These are phyloP conservation scores for Eupleurogrammus muticus DNA, from an alignment of 2,797 vertebrate genomes.

Conservation along the genomic window DNA sequence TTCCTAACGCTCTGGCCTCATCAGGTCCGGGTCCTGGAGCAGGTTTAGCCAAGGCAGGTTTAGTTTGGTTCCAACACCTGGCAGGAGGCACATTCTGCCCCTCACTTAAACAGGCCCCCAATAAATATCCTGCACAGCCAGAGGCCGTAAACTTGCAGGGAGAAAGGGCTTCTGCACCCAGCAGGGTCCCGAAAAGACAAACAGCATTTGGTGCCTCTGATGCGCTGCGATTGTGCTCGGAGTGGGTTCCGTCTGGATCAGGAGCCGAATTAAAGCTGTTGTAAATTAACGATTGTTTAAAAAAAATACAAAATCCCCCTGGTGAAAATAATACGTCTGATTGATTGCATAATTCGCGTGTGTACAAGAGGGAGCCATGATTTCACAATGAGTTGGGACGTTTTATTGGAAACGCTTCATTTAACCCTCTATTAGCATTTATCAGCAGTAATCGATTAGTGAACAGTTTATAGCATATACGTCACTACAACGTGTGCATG, in stretches of 20 bases:
- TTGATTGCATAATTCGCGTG: conserved; percentile 13
- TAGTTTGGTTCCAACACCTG: conserved; percentile 73
- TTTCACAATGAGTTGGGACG: conserved; percentile 12
- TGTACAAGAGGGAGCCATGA: conserved; percentile 15
- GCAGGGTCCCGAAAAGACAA: conserved; percentile 71
- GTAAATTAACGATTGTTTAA: conserved; percentile 51
- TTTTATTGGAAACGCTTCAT: conserved; percentile 2
- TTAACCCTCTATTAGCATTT: neutral
- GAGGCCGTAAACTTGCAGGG: conserved; percentile 78
- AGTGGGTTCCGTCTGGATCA: conserved; percentile 71
- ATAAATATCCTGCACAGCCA: conserved; percentile 85
- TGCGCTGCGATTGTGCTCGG: conserved; percentile 47
- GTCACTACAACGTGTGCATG: neutral
- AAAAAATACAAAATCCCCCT: conserved; percentile 26
- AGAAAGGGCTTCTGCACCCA: conserved; percentile 70
- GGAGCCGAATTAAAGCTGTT: conserved; percentile 59
- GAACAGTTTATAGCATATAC: neutral
- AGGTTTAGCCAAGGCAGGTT: conserved; percentile 38
- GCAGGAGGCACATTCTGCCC: conserved; percentile 50
- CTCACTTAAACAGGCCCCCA: conserved; percentile 76
- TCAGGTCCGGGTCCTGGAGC: conserved; percentile 45
- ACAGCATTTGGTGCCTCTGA: conserved; percentile 80
- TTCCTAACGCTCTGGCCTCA: conserved; percentile 42
- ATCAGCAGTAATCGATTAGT: neutral
- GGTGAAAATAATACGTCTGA: conserved; percentile 27